Percentiles rank a stretch among this genome's conserved stretches.
Conservation (phyloP, 2,888 invertebrate species). For the Drosophila ezoana region DNA sequence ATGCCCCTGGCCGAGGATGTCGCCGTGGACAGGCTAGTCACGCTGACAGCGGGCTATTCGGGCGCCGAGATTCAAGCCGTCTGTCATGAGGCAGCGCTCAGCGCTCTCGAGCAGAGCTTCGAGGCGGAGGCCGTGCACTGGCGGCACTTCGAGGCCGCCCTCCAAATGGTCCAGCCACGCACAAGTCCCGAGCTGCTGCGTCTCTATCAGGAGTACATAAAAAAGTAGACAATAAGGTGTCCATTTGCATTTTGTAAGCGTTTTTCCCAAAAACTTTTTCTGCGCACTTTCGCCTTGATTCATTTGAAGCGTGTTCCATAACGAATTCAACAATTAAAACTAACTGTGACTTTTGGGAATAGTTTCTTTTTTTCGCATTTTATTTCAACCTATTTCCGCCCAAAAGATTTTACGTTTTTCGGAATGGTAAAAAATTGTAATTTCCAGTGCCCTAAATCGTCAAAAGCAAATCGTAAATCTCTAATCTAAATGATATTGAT, state of each 20-base stretch:
- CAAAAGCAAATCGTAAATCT: too few relatives aligned
- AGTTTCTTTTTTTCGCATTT: too few relatives aligned
- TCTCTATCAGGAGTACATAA: constrained; percentile 89
- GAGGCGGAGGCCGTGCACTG: constrained; percentile 87
- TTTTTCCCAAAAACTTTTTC: neutral
- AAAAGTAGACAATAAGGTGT: constrained; percentile 67
- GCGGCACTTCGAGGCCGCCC: constrained; percentile 90
- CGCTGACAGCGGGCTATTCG: constrained; percentile 92
- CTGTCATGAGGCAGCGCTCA: constrained; percentile 96
- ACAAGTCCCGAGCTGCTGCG: constrained; percentile 90
- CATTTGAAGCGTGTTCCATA: too few relatives aligned
- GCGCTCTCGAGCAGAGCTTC: constrained; percentile 92
- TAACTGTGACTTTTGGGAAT: neutral
- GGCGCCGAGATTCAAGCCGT: constrained; percentile 97
- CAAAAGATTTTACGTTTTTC: too few relatives aligned
- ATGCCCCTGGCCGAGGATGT: constrained; percentile 90
- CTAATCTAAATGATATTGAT: neutral
- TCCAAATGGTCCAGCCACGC: constrained; percentile 90
- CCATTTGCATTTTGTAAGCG: neutral
- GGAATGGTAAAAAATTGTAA: too few relatives aligned
- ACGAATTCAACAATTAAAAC: neutral
- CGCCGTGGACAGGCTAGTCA: constrained; percentile 88
- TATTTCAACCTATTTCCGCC: too few relatives aligned
- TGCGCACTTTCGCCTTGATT: neutral
- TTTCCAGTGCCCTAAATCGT: too few relatives aligned